Base-by-base conservation (phyloP, 2,888 invertebrate species). In the Stenurella melanura region DNA sequence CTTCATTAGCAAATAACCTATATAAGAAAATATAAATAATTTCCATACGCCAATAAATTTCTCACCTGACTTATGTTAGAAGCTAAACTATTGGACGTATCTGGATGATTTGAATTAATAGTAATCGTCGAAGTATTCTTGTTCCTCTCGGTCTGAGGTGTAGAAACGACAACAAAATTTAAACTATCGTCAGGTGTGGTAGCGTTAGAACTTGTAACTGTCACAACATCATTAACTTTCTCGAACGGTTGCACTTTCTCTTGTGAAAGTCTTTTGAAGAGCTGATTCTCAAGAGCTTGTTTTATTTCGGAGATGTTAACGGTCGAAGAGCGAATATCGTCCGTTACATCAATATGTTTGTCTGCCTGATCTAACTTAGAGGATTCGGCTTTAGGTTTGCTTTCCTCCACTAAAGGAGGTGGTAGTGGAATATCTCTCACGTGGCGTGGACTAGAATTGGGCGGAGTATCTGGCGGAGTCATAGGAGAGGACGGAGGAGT, bases 51-150 rank as follows among this genome's bases (percentile, higher is more conserved):
- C n/a, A n/a, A 18, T n/a, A 17, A 17, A 56, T 56, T 18, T 3
- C 82, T 80, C 81, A 89, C 95, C 85, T 94, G 94, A 73, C 94
- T 95, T 68, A 95, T 93, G 80, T 93, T 93, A 54, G 94, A 93
- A 1, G 94, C 94, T 82, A 95, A 90, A 84, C 95, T 95, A 89
- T 95, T 95, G n/a, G 93, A 93, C 77, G 91, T 90, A 86, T 93
- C 92, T 61, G 92, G 91, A 84, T 90, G 87, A 76, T 91, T 91
- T 2, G 91, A 88, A 81, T 90, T 92, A 76, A 91, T 92, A 17
- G 90, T 90, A 74, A 92, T 91, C 60, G 89, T 90, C 50, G 92
- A 91, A 60, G 91, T 91, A 68, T 90, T 91, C 81, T 90, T 90
- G 77, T 86, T 87, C 19, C 86, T 85, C 66, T 88, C 88, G 11